Evolutionary conservation across 2,888 invertebrate species (phyloP).

Genomic region (Deilephila elpenor): DNA sequence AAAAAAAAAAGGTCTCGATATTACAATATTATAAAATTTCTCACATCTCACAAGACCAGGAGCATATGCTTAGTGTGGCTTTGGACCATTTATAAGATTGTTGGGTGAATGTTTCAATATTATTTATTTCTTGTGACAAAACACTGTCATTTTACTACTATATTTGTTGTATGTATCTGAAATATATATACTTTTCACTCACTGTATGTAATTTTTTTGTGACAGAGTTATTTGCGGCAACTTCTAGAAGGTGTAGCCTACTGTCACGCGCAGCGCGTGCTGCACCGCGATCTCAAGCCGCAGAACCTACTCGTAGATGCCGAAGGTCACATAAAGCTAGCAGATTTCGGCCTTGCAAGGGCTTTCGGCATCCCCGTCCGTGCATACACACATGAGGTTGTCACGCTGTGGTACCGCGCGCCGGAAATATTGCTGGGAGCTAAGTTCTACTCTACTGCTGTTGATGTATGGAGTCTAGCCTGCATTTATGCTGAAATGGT

Average conservation of each 20-base stretch:
- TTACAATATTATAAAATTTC: too few relatives aligned
- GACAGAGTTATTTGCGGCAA: slow-evolving; percentile 93
- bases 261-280: slow-evolving; percentile 94
- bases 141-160: too few relatives aligned
- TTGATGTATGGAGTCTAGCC: slow-evolving; percentile 98
- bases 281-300: slow-evolving; percentile 97
- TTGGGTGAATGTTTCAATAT: too few relatives aligned
- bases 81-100: too few relatives aligned
- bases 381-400: slow-evolving; percentile 97
- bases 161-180: too few relatives aligned
- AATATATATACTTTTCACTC: too few relatives aligned
- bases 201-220: not conserved
- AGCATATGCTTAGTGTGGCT: too few relatives aligned
- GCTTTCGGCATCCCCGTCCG: slow-evolving; percentile 96
- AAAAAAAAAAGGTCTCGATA: too few relatives aligned
- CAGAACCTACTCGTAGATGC: slow-evolving; percentile 97
- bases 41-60: too few relatives aligned
- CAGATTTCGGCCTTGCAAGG: slow-evolving; percentile 98
- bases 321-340: slow-evolving; percentile 94
- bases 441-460: slow-evolving; percentile 94
- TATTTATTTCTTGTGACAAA: too few relatives aligned
- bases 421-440: slow-evolving; percentile 97
- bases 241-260: slow-evolving; percentile 94
- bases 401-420: slow-evolving; percentile 98
- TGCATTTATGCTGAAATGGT: slow-evolving; percentile 99